phyloP scores from a whole-genome alignment of 1,140 invertebrate genomes.

The Pissodes strobi region DNA sequence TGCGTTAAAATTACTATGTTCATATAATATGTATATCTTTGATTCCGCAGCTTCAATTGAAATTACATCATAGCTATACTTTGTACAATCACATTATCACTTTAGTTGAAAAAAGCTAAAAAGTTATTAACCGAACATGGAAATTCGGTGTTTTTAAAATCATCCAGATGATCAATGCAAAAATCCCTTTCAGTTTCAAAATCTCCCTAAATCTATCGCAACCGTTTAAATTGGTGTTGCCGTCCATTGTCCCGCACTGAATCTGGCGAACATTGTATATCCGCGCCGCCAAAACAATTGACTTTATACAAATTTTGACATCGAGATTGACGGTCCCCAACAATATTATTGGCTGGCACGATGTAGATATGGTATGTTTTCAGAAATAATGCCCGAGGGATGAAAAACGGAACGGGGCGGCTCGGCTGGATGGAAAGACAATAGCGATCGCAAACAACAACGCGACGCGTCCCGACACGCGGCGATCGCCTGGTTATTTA shows the following conservation, averaged over 20 bases:
- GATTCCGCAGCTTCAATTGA: too few relatives aligned
- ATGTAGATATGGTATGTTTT: slow-evolving; percentile 18
- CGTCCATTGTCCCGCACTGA: background rate
- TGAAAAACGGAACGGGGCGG: slow-evolving; percentile 1
- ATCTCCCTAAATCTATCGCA: background rate
- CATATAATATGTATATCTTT: too few relatives aligned
- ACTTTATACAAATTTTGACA: slow-evolving; percentile 25
- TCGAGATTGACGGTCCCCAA: background rate
- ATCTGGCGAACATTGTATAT: background rate
- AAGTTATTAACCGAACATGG: too few relatives aligned
- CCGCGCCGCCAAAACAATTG: slow-evolving; percentile 2
- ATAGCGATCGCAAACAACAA: background rate
- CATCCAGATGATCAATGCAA: too few relatives aligned
- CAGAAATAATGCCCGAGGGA: slow-evolving; percentile 1
- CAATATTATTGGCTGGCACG: slow-evolving; percentile 1
- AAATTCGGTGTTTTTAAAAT: too few relatives aligned
- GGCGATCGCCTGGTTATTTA: slow-evolving; percentile 9
- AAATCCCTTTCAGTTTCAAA: too few relatives aligned
- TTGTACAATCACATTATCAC: too few relatives aligned
- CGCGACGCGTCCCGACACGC: background rate
- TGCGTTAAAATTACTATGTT: too few relatives aligned
- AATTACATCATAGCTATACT: too few relatives aligned
- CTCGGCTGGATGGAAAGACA: background rate
- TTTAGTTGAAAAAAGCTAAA: too few relatives aligned
- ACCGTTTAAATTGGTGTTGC: background rate